phyloP scores from a whole-genome alignment of 2,888 invertebrate species.

The Leptinotarsa rubiginosa region DNA sequence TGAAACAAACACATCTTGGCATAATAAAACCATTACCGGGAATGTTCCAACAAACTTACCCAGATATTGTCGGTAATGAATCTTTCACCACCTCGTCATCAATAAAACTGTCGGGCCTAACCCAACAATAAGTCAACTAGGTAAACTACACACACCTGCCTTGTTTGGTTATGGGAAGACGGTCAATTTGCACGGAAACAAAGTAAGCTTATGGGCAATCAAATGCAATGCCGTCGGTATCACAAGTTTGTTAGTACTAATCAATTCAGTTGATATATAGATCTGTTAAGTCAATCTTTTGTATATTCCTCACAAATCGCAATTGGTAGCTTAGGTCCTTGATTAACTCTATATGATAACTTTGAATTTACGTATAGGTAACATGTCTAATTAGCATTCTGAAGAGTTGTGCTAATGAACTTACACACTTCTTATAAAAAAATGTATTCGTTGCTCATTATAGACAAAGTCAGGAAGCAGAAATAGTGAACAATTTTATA shows the following conservation, averaged over 20 bases:
- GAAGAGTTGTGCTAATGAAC: too few relatives aligned
- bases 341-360: not conserved
- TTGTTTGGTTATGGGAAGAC: slow-evolving; percentile 4
- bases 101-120: slow-evolving; percentile 2
- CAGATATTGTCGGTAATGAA: not conserved
- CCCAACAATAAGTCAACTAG: not conserved
- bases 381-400: not conserved
- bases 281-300: not conserved
- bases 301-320: not conserved
- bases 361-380: not conserved
- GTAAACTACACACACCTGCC: slow-evolving; percentile 6
- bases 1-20: too few relatives aligned
- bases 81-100: not conserved
- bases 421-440: too few relatives aligned
- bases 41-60: not conserved
- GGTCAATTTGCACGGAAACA: slow-evolving; percentile 3
- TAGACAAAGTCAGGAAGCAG: too few relatives aligned
- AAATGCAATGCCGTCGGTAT: not conserved
- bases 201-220: slow-evolving; percentile 3
- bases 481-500: not conserved
- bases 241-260: not conserved
- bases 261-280: slow-evolving; percentile 4
- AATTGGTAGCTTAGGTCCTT: not conserved
- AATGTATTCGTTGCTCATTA: too few relatives aligned
- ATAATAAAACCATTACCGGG: too few relatives aligned